phyloP scores from a whole-genome alignment of 2,888 invertebrate species.

The Capitulum mitella region DNA sequence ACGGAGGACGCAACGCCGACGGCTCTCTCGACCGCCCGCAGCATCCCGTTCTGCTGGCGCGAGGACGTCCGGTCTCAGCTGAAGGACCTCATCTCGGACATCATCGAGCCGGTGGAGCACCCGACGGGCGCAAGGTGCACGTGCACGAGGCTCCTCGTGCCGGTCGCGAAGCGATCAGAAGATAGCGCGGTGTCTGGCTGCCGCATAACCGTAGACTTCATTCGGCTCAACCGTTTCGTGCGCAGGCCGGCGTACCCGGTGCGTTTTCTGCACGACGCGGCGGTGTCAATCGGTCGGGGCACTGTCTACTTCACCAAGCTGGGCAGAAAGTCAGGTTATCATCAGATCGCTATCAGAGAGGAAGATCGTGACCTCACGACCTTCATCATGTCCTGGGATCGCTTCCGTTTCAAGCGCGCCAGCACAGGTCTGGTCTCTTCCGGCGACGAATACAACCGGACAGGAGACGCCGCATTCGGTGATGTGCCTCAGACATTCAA shows the following conservation, averaged over 20 bases:
- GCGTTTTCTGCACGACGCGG: not conserved
- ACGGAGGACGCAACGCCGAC: not conserved
- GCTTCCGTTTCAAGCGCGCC: not conserved
- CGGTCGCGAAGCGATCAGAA: not conserved
- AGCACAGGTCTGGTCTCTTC: not conserved
- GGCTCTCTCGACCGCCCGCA: not conserved
- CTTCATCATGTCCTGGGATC: not conserved
- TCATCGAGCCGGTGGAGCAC: conserved; percentile 7
- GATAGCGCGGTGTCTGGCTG: not conserved
- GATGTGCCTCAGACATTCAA: not conserved
- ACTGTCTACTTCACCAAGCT: conserved; percentile 12
- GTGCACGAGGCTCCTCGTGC: not conserved
- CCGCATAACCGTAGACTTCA: not conserved
- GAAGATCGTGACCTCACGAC: not conserved
- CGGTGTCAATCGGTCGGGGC: not conserved
- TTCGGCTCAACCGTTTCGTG: too few species aligned
- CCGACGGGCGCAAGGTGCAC: too few species aligned
- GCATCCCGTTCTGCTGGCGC: not conserved
- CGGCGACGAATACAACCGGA: conserved; percentile 8
- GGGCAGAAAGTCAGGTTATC: conserved; percentile 6
- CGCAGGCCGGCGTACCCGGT: too few species aligned
- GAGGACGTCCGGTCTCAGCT: too few species aligned
- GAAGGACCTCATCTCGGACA: not conserved
- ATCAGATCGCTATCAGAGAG: not conserved
- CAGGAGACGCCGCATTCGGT: not conserved